Conservation (phyloP, 1,140 invertebrate species). For the Drosophila sechellia region DNA sequence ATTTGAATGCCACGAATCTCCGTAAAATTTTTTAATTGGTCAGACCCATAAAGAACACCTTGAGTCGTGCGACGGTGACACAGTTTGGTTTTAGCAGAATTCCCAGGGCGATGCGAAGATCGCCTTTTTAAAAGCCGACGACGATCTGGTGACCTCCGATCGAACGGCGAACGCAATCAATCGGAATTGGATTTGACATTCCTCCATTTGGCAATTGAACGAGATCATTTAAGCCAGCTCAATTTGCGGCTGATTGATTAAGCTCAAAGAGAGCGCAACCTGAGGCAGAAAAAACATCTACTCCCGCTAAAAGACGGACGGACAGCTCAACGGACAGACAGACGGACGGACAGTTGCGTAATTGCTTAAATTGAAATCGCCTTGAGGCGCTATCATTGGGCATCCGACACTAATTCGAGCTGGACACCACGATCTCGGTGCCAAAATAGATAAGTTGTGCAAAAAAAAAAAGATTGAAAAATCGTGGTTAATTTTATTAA, state of each 20-base stretch:
- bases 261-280: constrained; percentile 53
- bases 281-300: constrained; percentile 1
- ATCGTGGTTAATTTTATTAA: too few species aligned
- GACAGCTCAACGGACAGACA: constrained; percentile 8
- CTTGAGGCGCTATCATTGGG: constrained; percentile 77
- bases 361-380: constrained; percentile 79
- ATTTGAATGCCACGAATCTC: background rate
- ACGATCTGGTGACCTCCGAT: constrained; percentile 32
- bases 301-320: constrained; percentile 13
- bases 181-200: constrained; percentile 76
- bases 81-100: constrained; percentile 17
- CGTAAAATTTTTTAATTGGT: background rate
- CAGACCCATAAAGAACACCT: constrained; percentile 10
- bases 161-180: constrained; percentile 39
- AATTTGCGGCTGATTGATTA: constrained; percentile 63
- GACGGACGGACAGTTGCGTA: constrained; percentile 52
- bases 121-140: constrained; percentile 14
- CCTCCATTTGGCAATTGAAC: constrained; percentile 58
- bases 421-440: constrained; percentile 36
- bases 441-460: background rate
- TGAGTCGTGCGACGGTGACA: constrained; percentile 23
- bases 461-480: background rate
- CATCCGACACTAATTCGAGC: constrained; percentile 65
- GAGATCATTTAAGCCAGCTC: constrained; percentile 65
- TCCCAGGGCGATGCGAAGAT: constrained; percentile 11